Evolutionary conservation across 1,140 invertebrate genomes (phyloP).

Genomic region (Drosophila baimaii): DNA sequence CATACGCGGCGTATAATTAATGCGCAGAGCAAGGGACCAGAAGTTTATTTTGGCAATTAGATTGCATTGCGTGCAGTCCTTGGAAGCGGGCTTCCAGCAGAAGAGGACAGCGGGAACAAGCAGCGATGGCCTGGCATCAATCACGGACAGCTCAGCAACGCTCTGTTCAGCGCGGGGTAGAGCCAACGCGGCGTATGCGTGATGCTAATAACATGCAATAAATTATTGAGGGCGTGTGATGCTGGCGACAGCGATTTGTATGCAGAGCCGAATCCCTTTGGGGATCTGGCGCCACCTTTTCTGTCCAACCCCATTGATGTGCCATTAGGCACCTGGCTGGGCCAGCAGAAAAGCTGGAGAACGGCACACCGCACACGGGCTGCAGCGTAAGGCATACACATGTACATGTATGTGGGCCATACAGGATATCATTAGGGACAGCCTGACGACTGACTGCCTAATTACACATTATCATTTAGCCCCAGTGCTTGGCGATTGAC

Average conservation of each 20-base stretch:
- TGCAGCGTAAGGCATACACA: neutral
- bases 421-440: conserved; percentile 28
- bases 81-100: conserved; percentile 4
- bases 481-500: neutral
- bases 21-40: conserved; percentile 12
- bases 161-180: neutral
- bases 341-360: neutral
- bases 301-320: conserved; percentile 25
- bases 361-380: neutral
- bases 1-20: conserved; percentile 65
- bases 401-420: neutral
- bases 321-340: conserved; percentile 27
- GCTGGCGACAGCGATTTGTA: conserved; percentile 41
- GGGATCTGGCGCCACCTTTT: conserved; percentile 9
- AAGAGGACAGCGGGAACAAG: neutral
- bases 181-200: conserved; percentile 43
- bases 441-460: conserved; percentile 26
- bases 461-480: conserved; percentile 42
- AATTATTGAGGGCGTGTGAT: conserved; percentile 50
- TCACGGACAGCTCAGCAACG: conserved; percentile 27
- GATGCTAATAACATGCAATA: conserved; percentile 61
- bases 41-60: conserved; percentile 38
- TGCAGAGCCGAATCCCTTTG: conserved; percentile 1
- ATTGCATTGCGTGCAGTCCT: conserved; percentile 11
- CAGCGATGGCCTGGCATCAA: conserved; percentile 52